A percentile compares a stretch with the other conserved stretches of the same genome.
Evolutionary conservation across 2,888 invertebrate species (phyloP).

Genomic region (Eupithecia insigniata): DNA sequence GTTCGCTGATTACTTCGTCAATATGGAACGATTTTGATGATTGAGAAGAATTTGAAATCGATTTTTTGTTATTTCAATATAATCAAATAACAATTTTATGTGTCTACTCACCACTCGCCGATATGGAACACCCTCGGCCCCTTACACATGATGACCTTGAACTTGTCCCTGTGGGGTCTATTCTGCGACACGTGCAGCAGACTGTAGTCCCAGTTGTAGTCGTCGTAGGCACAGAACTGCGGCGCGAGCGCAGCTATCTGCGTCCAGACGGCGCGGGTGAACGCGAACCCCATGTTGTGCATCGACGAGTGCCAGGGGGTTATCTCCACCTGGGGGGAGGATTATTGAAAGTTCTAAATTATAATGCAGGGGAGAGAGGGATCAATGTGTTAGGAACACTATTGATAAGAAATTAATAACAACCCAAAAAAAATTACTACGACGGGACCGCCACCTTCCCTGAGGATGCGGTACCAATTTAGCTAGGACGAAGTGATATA

Average conservation of each 20-base stretch:
- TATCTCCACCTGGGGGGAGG: constrained; percentile 92
- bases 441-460: too few relatives aligned
- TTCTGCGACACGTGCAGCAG: constrained; percentile 95
- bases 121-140: constrained; percentile 99
- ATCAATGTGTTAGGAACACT: too few relatives aligned
- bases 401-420: too few relatives aligned
- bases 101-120: constrained; percentile 94
- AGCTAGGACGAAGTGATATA: too few relatives aligned
- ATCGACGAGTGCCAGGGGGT: constrained; percentile 98
- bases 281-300: constrained; percentile 99
- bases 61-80: too few relatives aligned
- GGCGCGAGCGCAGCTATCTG: constrained; percentile 91
- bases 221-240: constrained; percentile 97
- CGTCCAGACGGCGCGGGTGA: constrained; percentile 94
- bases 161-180: constrained; percentile 87
- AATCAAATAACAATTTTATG: too few relatives aligned
- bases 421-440: too few relatives aligned
- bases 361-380: not conserved
- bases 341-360: too few relatives aligned
- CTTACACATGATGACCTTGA: constrained; percentile 94
- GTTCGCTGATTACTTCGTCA: too few relatives aligned
- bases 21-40: too few relatives aligned
- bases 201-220: constrained; percentile 99
- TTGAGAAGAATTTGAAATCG: too few relatives aligned
- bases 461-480: too few relatives aligned